A percentile compares a stretch with the other conserved stretches of the same genome.
Evolutionary conservation across 2,113 vertebrate species (phyloP).

Genomic region (Emydura subglobosa): DNA sequence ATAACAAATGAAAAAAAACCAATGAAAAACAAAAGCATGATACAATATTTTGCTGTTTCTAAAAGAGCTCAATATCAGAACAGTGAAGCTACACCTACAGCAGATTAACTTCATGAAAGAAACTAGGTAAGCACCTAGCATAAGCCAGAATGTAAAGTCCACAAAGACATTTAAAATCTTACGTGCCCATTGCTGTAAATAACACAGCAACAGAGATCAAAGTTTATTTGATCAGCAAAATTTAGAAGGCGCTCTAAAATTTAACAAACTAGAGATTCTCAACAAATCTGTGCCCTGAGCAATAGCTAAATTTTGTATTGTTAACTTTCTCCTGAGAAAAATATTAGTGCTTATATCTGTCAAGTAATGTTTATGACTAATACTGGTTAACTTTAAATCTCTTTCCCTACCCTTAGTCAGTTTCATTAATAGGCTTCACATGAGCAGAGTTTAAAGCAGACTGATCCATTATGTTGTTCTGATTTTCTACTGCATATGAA

Average conservation of each 20-base stretch:
- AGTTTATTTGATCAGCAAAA: not conserved
- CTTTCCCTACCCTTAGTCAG: not conserved
- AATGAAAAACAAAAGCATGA: not conserved
- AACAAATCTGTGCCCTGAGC: not conserved
- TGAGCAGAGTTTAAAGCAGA: not conserved
- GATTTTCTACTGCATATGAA: constrained; percentile 29
- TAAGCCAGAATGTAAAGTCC: not conserved
- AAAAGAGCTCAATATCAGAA: not conserved
- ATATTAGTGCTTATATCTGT: not conserved
- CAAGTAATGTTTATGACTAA: not conserved
- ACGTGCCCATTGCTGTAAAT: not conserved
- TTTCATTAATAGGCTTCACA: constrained; percentile 5
- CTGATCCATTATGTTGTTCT: not conserved
- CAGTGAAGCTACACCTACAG: not conserved
- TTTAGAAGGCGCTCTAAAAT: not conserved
- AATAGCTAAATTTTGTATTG: not conserved
- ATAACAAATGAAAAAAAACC: not conserved
- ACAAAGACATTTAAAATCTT: not conserved
- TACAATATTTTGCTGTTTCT: not conserved
- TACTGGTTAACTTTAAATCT: not conserved
- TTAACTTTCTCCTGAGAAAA: not conserved
- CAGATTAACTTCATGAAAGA: not conserved
- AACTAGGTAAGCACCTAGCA: not conserved
- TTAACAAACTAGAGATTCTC: not conserved
- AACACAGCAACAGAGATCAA: not conserved